Conservation (phyloP, 2,888 invertebrate genomes). For the Hemistola chrysoprasaria region DNA sequence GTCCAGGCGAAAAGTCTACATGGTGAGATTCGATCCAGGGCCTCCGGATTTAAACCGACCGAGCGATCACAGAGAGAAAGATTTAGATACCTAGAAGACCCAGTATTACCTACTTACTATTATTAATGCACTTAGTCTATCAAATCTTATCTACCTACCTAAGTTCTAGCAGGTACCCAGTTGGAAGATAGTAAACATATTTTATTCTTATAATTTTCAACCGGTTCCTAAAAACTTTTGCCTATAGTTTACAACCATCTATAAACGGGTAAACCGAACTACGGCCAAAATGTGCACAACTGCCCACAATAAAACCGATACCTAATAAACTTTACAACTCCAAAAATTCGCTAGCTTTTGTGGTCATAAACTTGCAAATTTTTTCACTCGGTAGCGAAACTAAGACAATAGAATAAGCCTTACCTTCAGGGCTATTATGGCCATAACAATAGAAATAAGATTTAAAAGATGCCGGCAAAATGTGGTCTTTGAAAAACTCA, state of each 20-base stretch:
- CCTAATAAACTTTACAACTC: constrained; percentile 24
- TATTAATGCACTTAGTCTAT: too few species aligned
- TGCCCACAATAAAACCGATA: constrained; percentile 6
- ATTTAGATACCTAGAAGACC: too few species aligned
- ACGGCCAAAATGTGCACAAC: constrained; percentile 23
- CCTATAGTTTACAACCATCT: background rate
- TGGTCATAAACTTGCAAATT: constrained; percentile 25
- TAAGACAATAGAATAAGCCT: constrained; percentile 32
- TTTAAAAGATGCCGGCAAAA: constrained; percentile 45
- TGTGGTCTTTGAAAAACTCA: constrained; percentile 26
- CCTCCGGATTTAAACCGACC: too few species aligned
- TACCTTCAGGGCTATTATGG: constrained; percentile 25
- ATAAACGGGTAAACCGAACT: constrained; percentile 3
- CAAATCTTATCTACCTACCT: constrained; percentile 13
- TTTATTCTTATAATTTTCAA: too few species aligned
- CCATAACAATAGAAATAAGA: constrained; percentile 34
- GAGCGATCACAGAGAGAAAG: too few species aligned
- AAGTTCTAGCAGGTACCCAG: constrained; percentile 2
- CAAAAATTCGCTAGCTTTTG: constrained; percentile 32
- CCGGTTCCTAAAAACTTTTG: constrained; percentile 31
- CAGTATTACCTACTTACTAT: too few species aligned
- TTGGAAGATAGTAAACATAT: too few species aligned
- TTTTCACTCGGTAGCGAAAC: constrained; percentile 31
- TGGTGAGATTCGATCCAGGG: too few species aligned
- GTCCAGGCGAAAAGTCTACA: too few species aligned